A percentile compares a stretch with the other conserved stretches of the same genome.
Conservation (phyloP, 2,888 invertebrate species). For the Ectemnius continuus region DNA sequence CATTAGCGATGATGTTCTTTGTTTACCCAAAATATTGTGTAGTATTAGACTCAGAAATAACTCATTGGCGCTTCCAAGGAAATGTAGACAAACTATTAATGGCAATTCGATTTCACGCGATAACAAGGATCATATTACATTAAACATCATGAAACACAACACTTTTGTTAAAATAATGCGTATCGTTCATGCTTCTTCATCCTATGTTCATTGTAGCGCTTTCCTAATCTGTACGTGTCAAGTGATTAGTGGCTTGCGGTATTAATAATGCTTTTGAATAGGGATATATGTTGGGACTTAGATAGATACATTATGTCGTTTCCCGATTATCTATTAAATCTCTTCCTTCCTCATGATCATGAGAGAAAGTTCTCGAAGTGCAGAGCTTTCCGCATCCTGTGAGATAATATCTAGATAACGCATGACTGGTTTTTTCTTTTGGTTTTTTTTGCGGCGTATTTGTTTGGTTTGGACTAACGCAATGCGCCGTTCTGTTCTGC, state of each 20-base stretch:
- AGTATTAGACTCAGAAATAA: too few species aligned
- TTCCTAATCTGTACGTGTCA: slow-evolving; percentile 22
- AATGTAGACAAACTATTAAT: too few species aligned
- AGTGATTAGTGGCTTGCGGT: too few species aligned
- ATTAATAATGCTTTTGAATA: too few species aligned
- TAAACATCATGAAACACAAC: slow-evolving; percentile 16
- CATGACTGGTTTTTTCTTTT: slow-evolving; percentile 68
- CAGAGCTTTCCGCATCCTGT: slow-evolving; percentile 34
- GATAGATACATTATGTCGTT: too few species aligned
- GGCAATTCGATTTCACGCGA: too few species aligned
- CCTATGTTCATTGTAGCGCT: slow-evolving; percentile 27
- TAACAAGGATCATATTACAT: slow-evolving; percentile 23
- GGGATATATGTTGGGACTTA: too few species aligned
- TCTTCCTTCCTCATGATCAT: too few species aligned
- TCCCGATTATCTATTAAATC: too few species aligned
- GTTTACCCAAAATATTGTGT: too few species aligned
- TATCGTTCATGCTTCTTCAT: slow-evolving; percentile 27
- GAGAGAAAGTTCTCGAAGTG: slow-evolving; percentile 8
- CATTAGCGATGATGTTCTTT: too few species aligned
- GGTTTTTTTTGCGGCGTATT: slow-evolving; percentile 68
- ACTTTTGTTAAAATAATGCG: slow-evolving; percentile 7
- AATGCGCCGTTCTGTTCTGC: slow-evolving; percentile 62
- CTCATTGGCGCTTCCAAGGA: too few species aligned
- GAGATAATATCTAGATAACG: slow-evolving; percentile 63
- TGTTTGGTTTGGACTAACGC: slow-evolving; percentile 73